Evolutionary conservation across 2,797 vertebrate species (phyloP).

Genomic region (Hapalemur alaotrensis): DNA sequence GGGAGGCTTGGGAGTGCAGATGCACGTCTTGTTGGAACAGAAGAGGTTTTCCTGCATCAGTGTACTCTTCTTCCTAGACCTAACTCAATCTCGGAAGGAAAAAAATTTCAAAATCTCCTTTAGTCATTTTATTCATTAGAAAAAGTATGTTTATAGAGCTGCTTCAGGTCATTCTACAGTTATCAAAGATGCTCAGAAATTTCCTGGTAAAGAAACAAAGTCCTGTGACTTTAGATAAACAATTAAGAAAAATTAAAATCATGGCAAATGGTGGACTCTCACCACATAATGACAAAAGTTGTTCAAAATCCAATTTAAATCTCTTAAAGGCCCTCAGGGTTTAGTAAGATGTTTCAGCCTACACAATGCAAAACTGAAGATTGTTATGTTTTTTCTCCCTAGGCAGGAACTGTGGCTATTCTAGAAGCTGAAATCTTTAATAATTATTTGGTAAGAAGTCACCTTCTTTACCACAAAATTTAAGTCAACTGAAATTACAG

Average conservation of each 20-base stretch:
- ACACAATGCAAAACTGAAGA: background rate
- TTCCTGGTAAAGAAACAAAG: background rate
- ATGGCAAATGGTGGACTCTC: background rate
- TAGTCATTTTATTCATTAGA: background rate
- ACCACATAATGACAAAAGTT: background rate
- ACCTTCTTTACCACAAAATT: conserved; percentile 13
- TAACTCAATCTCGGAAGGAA: background rate
- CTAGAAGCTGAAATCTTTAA: background rate
- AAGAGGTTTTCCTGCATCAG: background rate
- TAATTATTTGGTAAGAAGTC: background rate
- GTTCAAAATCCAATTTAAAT: background rate
- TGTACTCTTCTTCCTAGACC: background rate
- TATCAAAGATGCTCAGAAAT: background rate
- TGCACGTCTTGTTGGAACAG: background rate
- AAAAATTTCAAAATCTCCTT: background rate
- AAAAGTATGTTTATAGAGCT: background rate
- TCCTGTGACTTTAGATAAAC: background rate
- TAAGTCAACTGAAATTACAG: background rate
- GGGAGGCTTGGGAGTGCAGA: background rate
- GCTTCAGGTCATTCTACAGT: background rate
- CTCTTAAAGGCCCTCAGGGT: background rate
- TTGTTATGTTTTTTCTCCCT: too few species aligned
- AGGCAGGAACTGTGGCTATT: background rate
- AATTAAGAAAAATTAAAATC: background rate
- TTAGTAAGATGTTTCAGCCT: background rate